Percentiles rank a stretch among this genome's conserved stretches.
Conservation (phyloP, 1,140 invertebrate species). For the Aphidius gifuensis region DNA sequence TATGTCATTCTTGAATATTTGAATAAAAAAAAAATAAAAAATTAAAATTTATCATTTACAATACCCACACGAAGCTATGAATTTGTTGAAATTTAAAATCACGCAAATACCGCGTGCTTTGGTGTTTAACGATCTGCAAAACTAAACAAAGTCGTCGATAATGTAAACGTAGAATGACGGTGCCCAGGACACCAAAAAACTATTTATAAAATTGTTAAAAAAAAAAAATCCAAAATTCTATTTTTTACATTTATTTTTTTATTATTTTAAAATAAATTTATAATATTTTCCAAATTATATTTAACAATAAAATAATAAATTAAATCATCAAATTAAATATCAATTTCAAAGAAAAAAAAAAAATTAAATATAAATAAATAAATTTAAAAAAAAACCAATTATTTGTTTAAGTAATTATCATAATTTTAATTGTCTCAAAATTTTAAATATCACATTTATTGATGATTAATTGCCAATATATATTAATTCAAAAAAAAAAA, state of each 20-base stretch:
- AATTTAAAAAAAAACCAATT: neutral
- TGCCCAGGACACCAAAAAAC: slow-evolving; percentile 3
- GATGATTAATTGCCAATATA: no score
- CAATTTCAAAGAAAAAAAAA: no score
- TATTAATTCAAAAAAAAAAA: no score
- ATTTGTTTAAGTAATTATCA: no score
- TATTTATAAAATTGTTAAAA: neutral
- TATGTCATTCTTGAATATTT: neutral
- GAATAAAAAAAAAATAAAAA: neutral
- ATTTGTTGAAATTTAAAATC: slow-evolving; percentile 6
- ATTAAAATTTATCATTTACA: neutral
- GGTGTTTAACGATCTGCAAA: slow-evolving; percentile 17
- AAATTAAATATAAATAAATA: no score
- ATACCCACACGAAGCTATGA: neutral
- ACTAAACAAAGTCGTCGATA: slow-evolving; percentile 13
- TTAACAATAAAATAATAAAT: slow-evolving; percentile 1
- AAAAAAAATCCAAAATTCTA: neutral
- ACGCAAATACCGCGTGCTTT: slow-evolving; percentile 7
- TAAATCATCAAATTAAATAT: no score
- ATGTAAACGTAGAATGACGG: slow-evolving; percentile 19
- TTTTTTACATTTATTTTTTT: no score
- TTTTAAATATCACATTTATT: no score
- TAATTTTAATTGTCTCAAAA: no score
- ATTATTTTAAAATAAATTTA: neutral
- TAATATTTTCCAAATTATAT: neutral